These are phyloP conservation scores for Chrysina gloriosa DNA, from an alignment of 2,888 invertebrate species.

Conservation along the genomic window DNA sequence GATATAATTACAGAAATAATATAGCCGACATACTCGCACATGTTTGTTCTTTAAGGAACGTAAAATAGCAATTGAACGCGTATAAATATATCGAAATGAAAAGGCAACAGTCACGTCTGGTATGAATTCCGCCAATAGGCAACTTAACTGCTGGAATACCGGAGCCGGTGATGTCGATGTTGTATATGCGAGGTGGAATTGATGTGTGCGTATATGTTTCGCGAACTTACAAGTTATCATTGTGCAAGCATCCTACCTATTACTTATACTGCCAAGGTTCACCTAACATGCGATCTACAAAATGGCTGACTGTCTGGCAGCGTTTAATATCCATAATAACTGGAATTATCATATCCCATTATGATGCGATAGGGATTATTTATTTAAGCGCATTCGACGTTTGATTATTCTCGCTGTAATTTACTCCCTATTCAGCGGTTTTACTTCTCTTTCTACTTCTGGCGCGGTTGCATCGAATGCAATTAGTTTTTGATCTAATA, in stretches of 20 bases:
- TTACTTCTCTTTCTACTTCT: background rate
- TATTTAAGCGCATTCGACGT: slow-evolving; percentile 55
- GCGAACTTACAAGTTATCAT: slow-evolving; percentile 53
- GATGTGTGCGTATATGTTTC: slow-evolving; percentile 46
- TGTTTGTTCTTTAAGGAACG: slow-evolving; percentile 35
- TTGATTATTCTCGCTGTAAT: slow-evolving; percentile 50
- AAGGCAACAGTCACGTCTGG: slow-evolving; percentile 24
- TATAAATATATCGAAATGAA: slow-evolving; percentile 34
- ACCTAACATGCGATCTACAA: slow-evolving; percentile 51
- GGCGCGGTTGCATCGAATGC: background rate
- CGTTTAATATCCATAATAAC: slow-evolving; percentile 56
- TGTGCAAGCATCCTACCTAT: slow-evolving; percentile 54
- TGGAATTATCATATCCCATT: slow-evolving; percentile 56
- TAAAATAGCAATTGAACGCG: slow-evolving; percentile 31
- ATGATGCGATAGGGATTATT: slow-evolving; percentile 55
- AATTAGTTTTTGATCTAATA: slow-evolving; percentile 49
- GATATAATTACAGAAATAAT: slow-evolving; percentile 35
- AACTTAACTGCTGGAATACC: slow-evolving; percentile 31
- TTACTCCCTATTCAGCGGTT: slow-evolving; percentile 26
- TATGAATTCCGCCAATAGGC: slow-evolving; percentile 35
- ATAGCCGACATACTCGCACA: slow-evolving; percentile 29
- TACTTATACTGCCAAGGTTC: slow-evolving; percentile 55
- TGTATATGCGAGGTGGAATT: slow-evolving; percentile 36
- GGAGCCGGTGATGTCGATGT: slow-evolving; percentile 17
- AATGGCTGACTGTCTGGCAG: slow-evolving; percentile 52